Base-by-base conservation (phyloP, 2,113 vertebrate genomes). In the Oryzias celebensis region DNA sequence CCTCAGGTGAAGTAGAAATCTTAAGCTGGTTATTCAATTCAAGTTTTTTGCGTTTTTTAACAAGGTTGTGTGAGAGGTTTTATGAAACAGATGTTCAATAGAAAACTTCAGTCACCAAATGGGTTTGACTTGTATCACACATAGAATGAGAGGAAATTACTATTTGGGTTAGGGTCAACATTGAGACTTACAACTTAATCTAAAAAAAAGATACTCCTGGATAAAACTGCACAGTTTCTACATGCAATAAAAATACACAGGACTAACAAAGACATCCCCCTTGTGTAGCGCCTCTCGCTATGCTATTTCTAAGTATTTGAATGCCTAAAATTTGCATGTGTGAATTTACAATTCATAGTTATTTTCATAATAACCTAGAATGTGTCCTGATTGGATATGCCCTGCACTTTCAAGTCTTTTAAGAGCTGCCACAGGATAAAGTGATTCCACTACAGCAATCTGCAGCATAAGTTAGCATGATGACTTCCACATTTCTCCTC, bases 221-320 rank as follows among this genome's bases (percentile, higher is more conserved):
- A 12, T 8, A 41, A 41, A 18, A 41, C 16, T 41, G 17, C 12
- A 12, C 52, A 13, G 10, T 36, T 20, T 12, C 7, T 17, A n/a
- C n/a, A 4, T n/a, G 17, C 17, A 16, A 28, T 2, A n/a, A 36
- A 23, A 17, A 24, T 5, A 48, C 4, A 43, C 3, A 48, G 23
- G 14, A 16, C 57, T 53, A 52, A n/a, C 45, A 18, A 52, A 52
- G 7, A 56, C 24, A 15, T 36, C 0, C 5, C 7, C 5, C 17
- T 28, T 23, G 3, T 4, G 42, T 14, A 20, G 43, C 18, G 51
- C 14, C 31, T 48, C 2, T 4, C 41, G 42, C 24, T 15, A 1
- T 7, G 13, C 22, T 7, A 64, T 67, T 78, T 78, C 52, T 42
- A 36, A 55, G 47, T 4, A 72, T 75, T 63, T 78, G 65, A 77